phyloP scores from a whole-genome alignment of 2,113 vertebrate genomes.

The Callipepla squamata region DNA sequence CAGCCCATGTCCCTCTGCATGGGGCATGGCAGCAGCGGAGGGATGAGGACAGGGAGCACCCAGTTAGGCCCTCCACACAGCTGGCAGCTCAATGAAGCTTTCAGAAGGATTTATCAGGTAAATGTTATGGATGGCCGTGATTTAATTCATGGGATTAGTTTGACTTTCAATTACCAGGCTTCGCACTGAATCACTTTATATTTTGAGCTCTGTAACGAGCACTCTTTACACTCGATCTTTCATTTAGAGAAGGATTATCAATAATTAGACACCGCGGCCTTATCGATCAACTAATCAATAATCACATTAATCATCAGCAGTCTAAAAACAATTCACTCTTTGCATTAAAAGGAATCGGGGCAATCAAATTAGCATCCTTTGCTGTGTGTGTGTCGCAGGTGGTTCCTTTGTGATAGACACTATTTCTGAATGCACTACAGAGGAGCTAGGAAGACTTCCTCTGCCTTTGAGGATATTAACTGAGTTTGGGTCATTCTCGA shows the following conservation, averaged over 20 bases:
- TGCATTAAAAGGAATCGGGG: constrained; percentile 70
- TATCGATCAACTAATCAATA: constrained; percentile 84
- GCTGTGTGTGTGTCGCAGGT: background rate
- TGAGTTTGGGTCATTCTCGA: background rate
- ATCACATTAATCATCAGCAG: constrained; percentile 81
- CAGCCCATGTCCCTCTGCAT: background rate
- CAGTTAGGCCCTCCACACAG: background rate
- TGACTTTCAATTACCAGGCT: constrained; percentile 84
- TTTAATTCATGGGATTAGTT: constrained; percentile 86
- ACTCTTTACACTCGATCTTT: constrained; percentile 82
- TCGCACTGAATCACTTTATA: constrained; percentile 83
- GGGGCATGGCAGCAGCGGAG: background rate
- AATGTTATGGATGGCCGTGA: constrained; percentile 84
- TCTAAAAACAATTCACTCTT: constrained; percentile 80
- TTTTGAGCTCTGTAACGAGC: constrained; percentile 78
- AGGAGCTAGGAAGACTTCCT: background rate
- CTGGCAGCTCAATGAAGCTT: constrained; percentile 26
- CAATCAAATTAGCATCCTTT: constrained; percentile 75
- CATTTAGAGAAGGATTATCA: constrained; percentile 85
- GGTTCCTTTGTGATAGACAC: background rate
- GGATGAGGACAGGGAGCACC: background rate
- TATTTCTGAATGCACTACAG: background rate
- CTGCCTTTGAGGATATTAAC: background rate
- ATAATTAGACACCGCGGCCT: constrained; percentile 85
- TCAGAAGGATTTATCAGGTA: constrained; percentile 79